phyloP scores from a whole-genome alignment of 2,888 invertebrate genomes.

The Blastobasis adustella region DNA sequence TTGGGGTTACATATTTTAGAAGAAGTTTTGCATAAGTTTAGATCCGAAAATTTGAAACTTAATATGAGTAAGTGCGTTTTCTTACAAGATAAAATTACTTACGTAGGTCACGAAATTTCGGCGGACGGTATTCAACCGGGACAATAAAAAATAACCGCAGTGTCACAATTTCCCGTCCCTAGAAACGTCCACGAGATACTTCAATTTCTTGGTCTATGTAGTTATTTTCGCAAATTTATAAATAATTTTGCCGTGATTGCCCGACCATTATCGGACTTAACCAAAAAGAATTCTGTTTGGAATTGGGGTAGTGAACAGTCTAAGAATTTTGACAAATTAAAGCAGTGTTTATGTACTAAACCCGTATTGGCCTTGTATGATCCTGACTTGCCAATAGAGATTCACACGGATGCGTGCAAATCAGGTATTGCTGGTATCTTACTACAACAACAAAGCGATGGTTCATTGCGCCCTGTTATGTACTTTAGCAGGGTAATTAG shows the following conservation, averaged over 20 bases:
- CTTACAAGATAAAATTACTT: slow-evolving; percentile 7
- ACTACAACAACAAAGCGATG: slow-evolving; percentile 19
- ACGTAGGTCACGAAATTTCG: slow-evolving; percentile 9
- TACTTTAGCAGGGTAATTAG: slow-evolving; percentile 27
- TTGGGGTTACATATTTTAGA: neutral
- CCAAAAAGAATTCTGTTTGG: slow-evolving; percentile 4
- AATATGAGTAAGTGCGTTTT: slow-evolving; percentile 11
- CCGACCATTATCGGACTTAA: slow-evolving; percentile 1
- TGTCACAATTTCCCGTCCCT: slow-evolving; percentile 8
- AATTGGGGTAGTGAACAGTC: slow-evolving; percentile 1
- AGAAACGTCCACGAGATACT: slow-evolving; percentile 8
- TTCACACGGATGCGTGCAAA: slow-evolving; percentile 27
- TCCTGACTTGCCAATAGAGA: slow-evolving; percentile 14
- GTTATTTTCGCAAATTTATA: slow-evolving; percentile 6
- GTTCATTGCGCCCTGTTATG: slow-evolving; percentile 18
- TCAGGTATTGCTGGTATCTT: slow-evolving; percentile 24
- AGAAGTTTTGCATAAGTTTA: neutral
- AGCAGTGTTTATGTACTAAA: slow-evolving; percentile 7
- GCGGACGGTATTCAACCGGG: slow-evolving; percentile 6
- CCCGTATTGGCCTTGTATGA: slow-evolving; percentile 23
- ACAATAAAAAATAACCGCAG: slow-evolving; percentile 4
- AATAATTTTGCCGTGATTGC: neutral
- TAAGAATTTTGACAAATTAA: neutral
- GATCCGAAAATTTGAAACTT: neutral
- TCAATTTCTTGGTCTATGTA: slow-evolving; percentile 6